phyloP scores from a whole-genome alignment of 2,888 invertebrate species.

The Hypsopygia costalis region DNA sequence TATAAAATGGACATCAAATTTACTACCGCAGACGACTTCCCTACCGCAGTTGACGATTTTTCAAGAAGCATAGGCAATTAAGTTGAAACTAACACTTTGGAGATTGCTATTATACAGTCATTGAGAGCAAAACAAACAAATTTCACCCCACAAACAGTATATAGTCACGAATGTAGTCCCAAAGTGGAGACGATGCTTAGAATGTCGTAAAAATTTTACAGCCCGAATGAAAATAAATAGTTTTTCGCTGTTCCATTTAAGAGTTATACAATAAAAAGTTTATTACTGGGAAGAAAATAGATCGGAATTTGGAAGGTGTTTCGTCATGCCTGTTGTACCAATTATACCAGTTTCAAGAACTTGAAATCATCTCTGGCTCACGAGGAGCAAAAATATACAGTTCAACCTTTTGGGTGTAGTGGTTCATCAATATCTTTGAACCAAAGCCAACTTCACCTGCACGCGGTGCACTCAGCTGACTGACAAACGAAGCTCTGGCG shows the following conservation, averaged over 20 bases:
- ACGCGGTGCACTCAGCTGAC: no score
- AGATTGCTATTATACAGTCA: not conserved
- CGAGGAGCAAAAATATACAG: no score
- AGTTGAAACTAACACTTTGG: slow-evolving; percentile 9
- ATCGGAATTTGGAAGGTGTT: slow-evolving; percentile 24
- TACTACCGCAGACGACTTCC: slow-evolving; percentile 30
- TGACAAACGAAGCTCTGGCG: no score
- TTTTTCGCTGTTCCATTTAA: slow-evolving; percentile 61
- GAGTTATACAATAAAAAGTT: slow-evolving; percentile 63
- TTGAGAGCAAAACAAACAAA: not conserved
- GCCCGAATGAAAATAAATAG: slow-evolving; percentile 71
- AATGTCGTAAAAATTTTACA: slow-evolving; percentile 67
- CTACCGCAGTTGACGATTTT: slow-evolving; percentile 54
- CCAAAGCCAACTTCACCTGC: no score
- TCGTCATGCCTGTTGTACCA: not conserved
- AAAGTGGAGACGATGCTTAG: slow-evolving; percentile 66
- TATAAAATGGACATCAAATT: not conserved
- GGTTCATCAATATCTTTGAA: no score
- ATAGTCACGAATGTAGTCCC: slow-evolving; percentile 23
- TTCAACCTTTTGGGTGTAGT: no score
- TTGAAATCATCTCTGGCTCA: no score
- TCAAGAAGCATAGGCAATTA: slow-evolving; percentile 32
- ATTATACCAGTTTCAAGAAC: not conserved
- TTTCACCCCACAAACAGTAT: not conserved
- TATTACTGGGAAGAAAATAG: slow-evolving; percentile 57